Evolutionary conservation across 2,113 vertebrate species (phyloP).

Genomic region (Grammomys surdaster): DNA sequence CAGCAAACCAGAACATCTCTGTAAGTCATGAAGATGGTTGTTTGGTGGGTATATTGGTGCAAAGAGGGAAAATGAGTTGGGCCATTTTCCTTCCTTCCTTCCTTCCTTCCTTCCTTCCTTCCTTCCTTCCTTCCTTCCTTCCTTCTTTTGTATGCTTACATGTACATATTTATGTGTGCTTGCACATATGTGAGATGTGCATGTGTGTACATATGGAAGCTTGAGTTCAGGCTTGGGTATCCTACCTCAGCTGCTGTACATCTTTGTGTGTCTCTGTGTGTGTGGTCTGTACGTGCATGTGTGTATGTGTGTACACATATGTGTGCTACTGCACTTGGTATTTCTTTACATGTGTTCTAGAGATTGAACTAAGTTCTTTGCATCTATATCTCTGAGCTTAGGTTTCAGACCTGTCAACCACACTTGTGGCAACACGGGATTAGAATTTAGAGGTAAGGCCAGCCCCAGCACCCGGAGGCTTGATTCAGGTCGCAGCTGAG

Average conservation of each 20-base stretch:
- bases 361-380: background rate
- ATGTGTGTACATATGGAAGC: background rate
- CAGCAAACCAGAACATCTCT: background rate
- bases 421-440: background rate
- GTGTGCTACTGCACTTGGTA: background rate
- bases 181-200: background rate
- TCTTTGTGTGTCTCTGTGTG: background rate
- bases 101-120: too few relatives aligned
- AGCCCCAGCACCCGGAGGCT: background rate
- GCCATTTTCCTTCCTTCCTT: background rate
- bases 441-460: constrained; percentile 23
- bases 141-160: too few relatives aligned
- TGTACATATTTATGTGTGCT: background rate
- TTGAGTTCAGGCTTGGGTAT: background rate
- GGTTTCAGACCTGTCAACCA: background rate
- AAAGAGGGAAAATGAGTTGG: background rate
- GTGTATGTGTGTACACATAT: background rate
- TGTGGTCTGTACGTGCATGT: background rate
- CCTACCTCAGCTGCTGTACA: background rate
- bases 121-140: too few relatives aligned
- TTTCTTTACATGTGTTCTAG: background rate
- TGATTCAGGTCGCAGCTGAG: background rate
- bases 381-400: background rate
- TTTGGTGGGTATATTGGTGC: background rate
- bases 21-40: background rate